Base-by-base conservation (phyloP, 2,113 vertebrate species). In the Nesoenas mayeri region DNA sequence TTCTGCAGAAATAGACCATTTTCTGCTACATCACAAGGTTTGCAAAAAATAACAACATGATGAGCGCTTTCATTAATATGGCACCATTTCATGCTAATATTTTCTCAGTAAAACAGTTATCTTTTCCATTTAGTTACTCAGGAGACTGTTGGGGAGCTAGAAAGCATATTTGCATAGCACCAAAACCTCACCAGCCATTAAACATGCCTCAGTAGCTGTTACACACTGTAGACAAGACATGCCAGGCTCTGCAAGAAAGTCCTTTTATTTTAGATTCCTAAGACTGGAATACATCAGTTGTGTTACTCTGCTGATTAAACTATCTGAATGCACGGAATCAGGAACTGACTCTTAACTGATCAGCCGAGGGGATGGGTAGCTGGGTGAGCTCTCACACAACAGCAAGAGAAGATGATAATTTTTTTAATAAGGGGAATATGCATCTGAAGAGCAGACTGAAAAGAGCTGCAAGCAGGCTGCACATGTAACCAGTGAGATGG, bases 21-120 rank as follows among this genome's bases (percentile, higher is more conserved):
- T 95, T 82, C 88, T 83, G 78, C 82, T 93, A 70, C 85, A 95
- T 84, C 72, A 17, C 36, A 95, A 74, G 29, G 72, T 60, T 47
- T 62, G 56, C 32, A 78, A 85, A 91, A 78, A 81, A 48, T 24
- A 47, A 7, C 9, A 50, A 67, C 18, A n/a, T 29, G 31, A 69
- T 40, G 11, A 79, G 25, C 32, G 8, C 65, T 86, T 96, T 58
- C 53, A 96, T 90, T 53, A 93, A 5, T 86, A 80, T 32, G 19
- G 54, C 82, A 84, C 34, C 69, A 81, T 92, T 94, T 91, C 74
- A 92, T 72, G 79, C 77, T 91, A 65, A 60, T 85, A 78, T 80
- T 80, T 90, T 79, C 38, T 88, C 82, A 78, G 57, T 66, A 64
- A 67, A 87, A 66, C 12, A 50, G n/a, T 88, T 71, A 74, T 51